A percentile compares a stretch with the other conserved stretches of the same genome.
These are phyloP conservation scores for Chymomyza amoena DNA, from an alignment of 2,888 invertebrate species.

Conservation along the genomic window DNA sequence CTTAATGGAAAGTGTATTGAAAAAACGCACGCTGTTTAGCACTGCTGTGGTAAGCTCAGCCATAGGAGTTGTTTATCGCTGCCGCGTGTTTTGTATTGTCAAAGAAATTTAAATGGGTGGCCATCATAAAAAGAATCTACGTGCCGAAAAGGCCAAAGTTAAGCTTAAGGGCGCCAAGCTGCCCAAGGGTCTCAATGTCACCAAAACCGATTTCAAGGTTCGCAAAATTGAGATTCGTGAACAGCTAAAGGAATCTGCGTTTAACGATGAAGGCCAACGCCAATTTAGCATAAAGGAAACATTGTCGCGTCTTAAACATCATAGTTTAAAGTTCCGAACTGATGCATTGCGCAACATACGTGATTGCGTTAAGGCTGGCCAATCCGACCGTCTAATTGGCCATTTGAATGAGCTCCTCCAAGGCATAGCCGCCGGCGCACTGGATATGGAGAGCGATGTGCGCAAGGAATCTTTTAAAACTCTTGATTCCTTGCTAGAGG, in stretches of 20 bases:
- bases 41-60: background rate
- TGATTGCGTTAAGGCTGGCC: conserved; percentile 78
- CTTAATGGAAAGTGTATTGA: background rate
- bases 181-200: conserved; percentile 93
- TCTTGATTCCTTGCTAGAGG: conserved; percentile 75
- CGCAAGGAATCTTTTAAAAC: conserved; percentile 80
- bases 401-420: conserved; percentile 83
- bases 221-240: conserved; percentile 91
- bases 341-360: conserved; percentile 74
- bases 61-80: background rate
- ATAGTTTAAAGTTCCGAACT: conserved; percentile 75
- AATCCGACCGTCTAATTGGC: conserved; percentile 80
- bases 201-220: conserved; percentile 92
- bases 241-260: conserved; percentile 79
- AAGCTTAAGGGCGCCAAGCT: conserved; percentile 91
- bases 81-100: background rate
- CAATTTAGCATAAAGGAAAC: conserved; percentile 72
- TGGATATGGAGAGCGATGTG: conserved; percentile 85
- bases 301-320: conserved; percentile 80
- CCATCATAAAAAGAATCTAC: conserved; percentile 86
- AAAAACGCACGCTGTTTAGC: background rate
- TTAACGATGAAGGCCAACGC: conserved; percentile 40
- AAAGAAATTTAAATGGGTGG: conserved; percentile 72
- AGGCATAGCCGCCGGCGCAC: conserved; percentile 83
- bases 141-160: conserved; percentile 92